A percentile compares a stretch with the other conserved stretches of the same genome.
Evolutionary conservation across 1,140 invertebrate genomes (phyloP).

Genomic region (Drosophila orosa): DNA sequence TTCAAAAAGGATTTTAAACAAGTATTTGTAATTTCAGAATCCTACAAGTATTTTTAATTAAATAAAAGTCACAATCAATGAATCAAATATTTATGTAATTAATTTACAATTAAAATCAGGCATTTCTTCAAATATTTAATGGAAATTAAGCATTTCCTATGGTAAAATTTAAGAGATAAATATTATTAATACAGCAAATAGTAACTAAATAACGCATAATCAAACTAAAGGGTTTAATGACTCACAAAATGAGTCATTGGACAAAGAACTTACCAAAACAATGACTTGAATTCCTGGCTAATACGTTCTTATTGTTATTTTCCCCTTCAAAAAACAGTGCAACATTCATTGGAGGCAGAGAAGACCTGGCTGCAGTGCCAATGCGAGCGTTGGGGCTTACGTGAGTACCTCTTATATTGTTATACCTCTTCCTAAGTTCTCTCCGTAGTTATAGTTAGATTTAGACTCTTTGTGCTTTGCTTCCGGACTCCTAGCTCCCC

Average conservation of each 20-base stretch:
- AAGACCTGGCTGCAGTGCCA: conserved; percentile 95
- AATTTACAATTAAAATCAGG: too few relatives aligned
- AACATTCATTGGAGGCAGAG: conserved; percentile 93
- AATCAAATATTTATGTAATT: too few relatives aligned
- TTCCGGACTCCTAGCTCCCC: conserved; percentile 20
- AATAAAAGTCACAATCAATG: too few relatives aligned
- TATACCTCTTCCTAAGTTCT: not conserved
- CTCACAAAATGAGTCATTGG: conserved; percentile 1
- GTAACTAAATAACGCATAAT: not conserved
- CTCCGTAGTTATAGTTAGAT: conserved; percentile 27
- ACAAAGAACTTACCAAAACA: too few relatives aligned
- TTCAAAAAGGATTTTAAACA: too few relatives aligned
- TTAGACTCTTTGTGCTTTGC: conserved; percentile 42
- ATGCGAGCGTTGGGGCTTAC: conserved; percentile 93
- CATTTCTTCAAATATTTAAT: too few relatives aligned
- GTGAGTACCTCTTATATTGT: conserved; percentile 67
- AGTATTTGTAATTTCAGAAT: too few relatives aligned
- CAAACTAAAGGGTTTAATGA: not conserved
- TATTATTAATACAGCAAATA: not conserved
- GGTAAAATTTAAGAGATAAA: too few relatives aligned
- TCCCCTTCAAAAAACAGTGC: conserved; percentile 85
- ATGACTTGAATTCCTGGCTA: not conserved
- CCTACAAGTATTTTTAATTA: too few relatives aligned
- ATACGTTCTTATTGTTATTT: conserved; percentile 14
- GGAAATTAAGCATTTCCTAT: too few relatives aligned